A percentile compares a stretch with the other conserved stretches of the same genome.
Evolutionary conservation across 2,888 invertebrate species (phyloP).

Genomic region (Cordilura impudica): DNA sequence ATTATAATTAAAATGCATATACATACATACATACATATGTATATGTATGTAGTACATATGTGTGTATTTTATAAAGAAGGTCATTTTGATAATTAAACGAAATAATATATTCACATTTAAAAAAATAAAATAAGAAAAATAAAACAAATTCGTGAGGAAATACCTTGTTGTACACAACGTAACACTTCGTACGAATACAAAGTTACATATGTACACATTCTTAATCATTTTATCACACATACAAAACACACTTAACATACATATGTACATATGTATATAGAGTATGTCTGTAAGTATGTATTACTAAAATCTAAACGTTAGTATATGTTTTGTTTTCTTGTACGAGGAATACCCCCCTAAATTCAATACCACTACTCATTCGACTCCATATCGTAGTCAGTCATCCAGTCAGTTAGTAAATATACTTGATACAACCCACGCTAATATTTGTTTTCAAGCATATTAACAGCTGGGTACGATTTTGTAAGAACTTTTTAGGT

Average conservation of each 20-base stretch:
- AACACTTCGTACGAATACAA: not conserved
- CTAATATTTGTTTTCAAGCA: not conserved
- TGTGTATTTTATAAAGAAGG: constrained; percentile 54
- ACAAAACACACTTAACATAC: not conserved
- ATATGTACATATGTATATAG: constrained; percentile 10
- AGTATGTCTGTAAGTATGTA: constrained; percentile 10
- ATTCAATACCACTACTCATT: not conserved
- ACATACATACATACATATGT: not conserved
- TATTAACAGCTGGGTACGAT: not conserved
- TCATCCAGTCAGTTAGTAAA: not conserved
- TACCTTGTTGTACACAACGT: constrained; percentile 29
- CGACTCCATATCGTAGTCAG: not conserved
- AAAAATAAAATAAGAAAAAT: not conserved
- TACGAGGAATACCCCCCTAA: not conserved
- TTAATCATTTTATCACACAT: not conserved
- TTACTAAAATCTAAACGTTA: not conserved
- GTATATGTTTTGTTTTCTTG: not conserved
- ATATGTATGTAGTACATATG: not conserved
- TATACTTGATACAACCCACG: not conserved
- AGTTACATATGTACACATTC: not conserved
- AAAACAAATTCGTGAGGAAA: constrained; percentile 53
- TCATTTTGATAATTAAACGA: constrained; percentile 51
- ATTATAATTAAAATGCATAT: constrained; percentile 29
- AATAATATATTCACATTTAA: constrained; percentile 7
- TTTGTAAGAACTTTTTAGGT: constrained; percentile 4